Conservation (phyloP, 2,888 invertebrate species). For the Melitaea athalia region DNA sequence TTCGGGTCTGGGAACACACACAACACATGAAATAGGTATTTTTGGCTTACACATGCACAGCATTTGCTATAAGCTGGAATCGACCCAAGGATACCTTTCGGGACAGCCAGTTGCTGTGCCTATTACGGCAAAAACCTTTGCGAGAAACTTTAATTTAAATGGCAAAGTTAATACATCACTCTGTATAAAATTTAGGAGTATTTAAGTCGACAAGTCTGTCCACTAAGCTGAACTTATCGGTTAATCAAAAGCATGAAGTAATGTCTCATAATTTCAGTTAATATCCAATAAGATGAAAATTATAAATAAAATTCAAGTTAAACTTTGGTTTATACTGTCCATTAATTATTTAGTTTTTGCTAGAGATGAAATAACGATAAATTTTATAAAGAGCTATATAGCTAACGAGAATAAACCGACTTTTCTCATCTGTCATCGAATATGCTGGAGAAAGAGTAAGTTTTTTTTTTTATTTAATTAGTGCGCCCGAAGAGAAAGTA, state of each 20-base stretch:
- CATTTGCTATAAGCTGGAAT: too few relatives aligned
- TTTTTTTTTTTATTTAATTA: slow-evolving; percentile 16
- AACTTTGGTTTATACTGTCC: neutral
- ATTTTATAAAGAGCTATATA: slow-evolving; percentile 54
- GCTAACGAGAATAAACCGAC: slow-evolving; percentile 59
- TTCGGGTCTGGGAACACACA: too few relatives aligned
- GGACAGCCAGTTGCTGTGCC: too few relatives aligned
- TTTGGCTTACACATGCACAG: too few relatives aligned
- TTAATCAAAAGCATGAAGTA: neutral
- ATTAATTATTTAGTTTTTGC: slow-evolving; percentile 4
- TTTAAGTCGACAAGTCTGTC: neutral
- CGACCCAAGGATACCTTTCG: too few relatives aligned
- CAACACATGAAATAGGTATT: too few relatives aligned
- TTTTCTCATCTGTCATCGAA: slow-evolving; percentile 47
- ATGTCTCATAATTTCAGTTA: neutral
- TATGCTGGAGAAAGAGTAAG: slow-evolving; percentile 62
- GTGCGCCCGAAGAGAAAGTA: too few relatives aligned
- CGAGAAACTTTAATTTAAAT: neutral
- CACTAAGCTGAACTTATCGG: neutral
- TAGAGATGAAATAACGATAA: slow-evolving; percentile 28
- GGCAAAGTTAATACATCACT: neutral
- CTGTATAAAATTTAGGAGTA: neutral
- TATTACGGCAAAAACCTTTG: too few relatives aligned
- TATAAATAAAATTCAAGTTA: neutral
- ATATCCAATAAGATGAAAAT: neutral